Conservation (phyloP, 2,888 invertebrate species). For the Nasonia oneida region DNA sequence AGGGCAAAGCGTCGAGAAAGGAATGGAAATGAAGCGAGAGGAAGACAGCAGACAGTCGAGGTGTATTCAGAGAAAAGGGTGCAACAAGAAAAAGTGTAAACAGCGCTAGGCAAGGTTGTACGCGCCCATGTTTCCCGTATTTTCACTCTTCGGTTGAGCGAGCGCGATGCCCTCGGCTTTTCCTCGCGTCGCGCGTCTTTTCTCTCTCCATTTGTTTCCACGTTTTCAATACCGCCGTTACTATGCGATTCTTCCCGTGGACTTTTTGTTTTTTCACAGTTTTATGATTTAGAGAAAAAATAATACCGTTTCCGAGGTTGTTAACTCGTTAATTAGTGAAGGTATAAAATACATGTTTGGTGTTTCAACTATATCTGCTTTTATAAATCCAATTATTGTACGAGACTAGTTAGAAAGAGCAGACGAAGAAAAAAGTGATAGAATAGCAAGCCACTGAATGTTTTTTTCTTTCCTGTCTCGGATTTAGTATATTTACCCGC, state of each 20-base stretch:
- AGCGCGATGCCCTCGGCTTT: background rate
- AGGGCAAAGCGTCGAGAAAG: background rate
- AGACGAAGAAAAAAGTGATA: background rate
- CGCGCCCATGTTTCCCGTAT: conserved; percentile 37
- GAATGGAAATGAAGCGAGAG: conserved; percentile 14
- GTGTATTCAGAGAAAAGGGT: conserved; percentile 1
- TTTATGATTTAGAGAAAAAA: background rate
- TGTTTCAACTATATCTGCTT: background rate
- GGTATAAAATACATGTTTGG: too few relatives aligned
- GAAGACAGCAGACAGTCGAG: background rate
- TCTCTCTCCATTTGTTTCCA: conserved; percentile 58
- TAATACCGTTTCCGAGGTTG: background rate
- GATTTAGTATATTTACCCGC: conserved; percentile 18
- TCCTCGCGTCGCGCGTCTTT: background rate
- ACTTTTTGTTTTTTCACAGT: conserved; percentile 4
- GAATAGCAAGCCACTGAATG: background rate
- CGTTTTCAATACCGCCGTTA: conserved; percentile 53
- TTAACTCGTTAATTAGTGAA: background rate
- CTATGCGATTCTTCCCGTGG: background rate
- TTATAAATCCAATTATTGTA: background rate
- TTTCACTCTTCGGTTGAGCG: conserved; percentile 22
- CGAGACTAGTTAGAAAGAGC: background rate
- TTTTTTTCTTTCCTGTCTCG: background rate
- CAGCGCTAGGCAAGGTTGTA: background rate
- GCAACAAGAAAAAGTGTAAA: conserved; percentile 39